A percentile compares a stretch with the other conserved stretches of the same genome.
Conservation (phyloP, 2,797 vertebrate genomes). For the Halcyon leucocephala region DNA sequence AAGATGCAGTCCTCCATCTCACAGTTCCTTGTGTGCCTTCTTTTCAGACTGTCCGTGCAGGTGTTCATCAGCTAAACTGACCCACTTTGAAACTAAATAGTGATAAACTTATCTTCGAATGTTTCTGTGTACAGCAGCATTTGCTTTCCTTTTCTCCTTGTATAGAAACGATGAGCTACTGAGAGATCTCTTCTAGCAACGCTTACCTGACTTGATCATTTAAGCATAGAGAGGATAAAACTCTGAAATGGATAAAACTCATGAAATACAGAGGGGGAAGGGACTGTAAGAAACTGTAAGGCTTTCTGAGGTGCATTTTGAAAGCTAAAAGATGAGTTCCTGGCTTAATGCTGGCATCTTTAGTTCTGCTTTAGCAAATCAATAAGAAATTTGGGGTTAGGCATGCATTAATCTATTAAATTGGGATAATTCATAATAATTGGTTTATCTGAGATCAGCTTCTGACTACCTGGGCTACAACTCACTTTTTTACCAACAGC, state of each 20-base stretch:
- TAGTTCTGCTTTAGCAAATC: background rate
- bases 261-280: background rate
- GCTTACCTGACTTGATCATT: background rate
- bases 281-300: background rate
- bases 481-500: background rate
- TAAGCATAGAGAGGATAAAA: background rate
- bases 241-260: background rate
- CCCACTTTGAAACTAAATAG: background rate
- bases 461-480: background rate
- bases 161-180: background rate
- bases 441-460: background rate
- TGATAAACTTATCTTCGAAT: background rate
- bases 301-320: background rate
- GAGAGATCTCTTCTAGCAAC: background rate
- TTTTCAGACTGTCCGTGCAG: background rate
- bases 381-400: background rate
- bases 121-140: background rate
- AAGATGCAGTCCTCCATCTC: background rate
- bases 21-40: background rate
- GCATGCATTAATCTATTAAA: background rate
- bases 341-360: background rate
- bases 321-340: slow-evolving; percentile 34
- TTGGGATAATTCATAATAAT: background rate
- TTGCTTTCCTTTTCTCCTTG: background rate
- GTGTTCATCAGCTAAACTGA: background rate